Base-by-base conservation (phyloP, 2,888 invertebrate species). In the Latrodectus hesperus region DNA sequence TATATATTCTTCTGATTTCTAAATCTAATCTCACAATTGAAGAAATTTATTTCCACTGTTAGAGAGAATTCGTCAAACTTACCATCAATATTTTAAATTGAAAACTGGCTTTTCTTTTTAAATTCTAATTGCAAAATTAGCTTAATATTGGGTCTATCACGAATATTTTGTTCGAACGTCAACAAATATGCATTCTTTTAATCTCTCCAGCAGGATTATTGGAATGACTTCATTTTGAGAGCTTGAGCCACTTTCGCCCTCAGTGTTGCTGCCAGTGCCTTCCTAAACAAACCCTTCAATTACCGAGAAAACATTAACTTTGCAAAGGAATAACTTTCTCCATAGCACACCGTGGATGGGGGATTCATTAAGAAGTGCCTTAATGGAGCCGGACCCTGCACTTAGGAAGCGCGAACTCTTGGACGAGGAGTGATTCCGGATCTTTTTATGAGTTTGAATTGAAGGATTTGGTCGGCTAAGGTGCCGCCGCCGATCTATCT, bases 331-430 rank as follows among this genome's bases (percentile, higher is more conserved):
- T 73, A 68, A 74, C 73, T 74, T 75, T 75, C 80, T 67, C 80
- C 80, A 80, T 80, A 80, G 76, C 85, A 86, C 85, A 78, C 26
- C 60, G 68, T 26, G 16, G 60, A 78, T 68, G 14, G 67, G 26
- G 60, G 76, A 64, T 71, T 86, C 80, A 80, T 80, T 86, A 80
- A 60, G 70, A 75, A 26, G 65, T 16, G 71, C 17, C 79, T 60
- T 86, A 86, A 86, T 86, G 85, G 85, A 75, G 26, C 64, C 53
- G 85, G 74, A 85, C 85, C 85, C 79, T 14, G 79, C 85, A 85
- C 67, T 85, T 85, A 79, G 49, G 51, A 60, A 52, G 12, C 70
- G 22, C 68, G 74, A 74, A 71, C 65, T 64, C 71, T 60, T 51
- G 64, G 64, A 65, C 52, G 55, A 22, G 53, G 67, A 22, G 65